These are phyloP conservation scores for Gari tellinella DNA, from an alignment of 2,888 invertebrate genomes.

Conservation along the genomic window DNA sequence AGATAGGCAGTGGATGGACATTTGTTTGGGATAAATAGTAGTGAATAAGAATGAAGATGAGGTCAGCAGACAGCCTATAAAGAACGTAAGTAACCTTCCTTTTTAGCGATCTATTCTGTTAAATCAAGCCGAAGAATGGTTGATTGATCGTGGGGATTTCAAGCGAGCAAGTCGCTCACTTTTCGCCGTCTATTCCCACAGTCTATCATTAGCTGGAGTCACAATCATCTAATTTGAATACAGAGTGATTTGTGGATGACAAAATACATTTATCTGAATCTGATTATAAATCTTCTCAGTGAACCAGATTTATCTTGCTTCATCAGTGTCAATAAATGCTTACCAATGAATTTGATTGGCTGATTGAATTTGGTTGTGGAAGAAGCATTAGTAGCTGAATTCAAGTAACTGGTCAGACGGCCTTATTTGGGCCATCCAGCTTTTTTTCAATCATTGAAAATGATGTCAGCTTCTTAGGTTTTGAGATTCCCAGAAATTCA, in stretches of 20 bases:
- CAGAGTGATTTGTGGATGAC: slow-evolving; percentile 56
- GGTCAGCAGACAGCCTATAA: slow-evolving; percentile 47
- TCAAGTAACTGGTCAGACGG: no score
- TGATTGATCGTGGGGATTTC: slow-evolving; percentile 51
- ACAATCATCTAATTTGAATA: slow-evolving; percentile 59
- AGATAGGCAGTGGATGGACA: slow-evolving; percentile 11
- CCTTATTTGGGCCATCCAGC: no score
- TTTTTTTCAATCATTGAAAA: no score
- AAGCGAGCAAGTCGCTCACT: slow-evolving; percentile 23
- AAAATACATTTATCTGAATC: slow-evolving; percentile 57
- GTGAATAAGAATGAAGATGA: slow-evolving; percentile 35
- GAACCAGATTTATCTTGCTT: slow-evolving; percentile 48
- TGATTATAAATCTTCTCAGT: slow-evolving; percentile 47
- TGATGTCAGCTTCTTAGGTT: no score
- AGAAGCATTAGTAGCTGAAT: no score
- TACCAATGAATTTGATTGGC: slow-evolving; percentile 44
- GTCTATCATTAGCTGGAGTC: slow-evolving; percentile 50
- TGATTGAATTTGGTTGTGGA: slow-evolving; percentile 32
- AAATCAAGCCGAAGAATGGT: slow-evolving; percentile 50
- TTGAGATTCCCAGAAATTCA: no score
- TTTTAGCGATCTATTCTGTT: slow-evolving; percentile 53
- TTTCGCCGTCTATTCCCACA: slow-evolving; percentile 31
- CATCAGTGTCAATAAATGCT: slow-evolving; percentile 53
- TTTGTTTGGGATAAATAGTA: slow-evolving; percentile 44
- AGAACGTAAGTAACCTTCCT: slow-evolving; percentile 47